Percentiles rank a stretch among this genome's conserved stretches.
Conservation (phyloP, 2,113 vertebrate species). For the Misgurnus anguillicaudatus region DNA sequence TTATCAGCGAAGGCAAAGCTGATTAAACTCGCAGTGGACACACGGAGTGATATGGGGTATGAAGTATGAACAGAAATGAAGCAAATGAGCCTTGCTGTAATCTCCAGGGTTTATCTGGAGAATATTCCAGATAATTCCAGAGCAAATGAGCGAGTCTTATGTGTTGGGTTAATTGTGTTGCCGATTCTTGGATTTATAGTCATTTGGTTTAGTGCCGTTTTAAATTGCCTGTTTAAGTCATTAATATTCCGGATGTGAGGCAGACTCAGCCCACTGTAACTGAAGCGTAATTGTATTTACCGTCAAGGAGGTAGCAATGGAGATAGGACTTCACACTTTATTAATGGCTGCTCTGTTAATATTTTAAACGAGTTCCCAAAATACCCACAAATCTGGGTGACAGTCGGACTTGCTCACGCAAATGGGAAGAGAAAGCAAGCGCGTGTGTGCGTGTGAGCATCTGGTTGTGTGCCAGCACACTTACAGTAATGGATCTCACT, state of each 20-base stretch:
- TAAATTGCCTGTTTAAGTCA: slow-evolving; percentile 53
- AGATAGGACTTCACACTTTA: slow-evolving; percentile 31
- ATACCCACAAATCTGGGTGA: slow-evolving; percentile 31
- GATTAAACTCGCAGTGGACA: slow-evolving; percentile 28
- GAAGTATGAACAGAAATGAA: slow-evolving; percentile 34
- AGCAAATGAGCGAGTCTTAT: slow-evolving; percentile 44
- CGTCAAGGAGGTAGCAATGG: slow-evolving; percentile 10
- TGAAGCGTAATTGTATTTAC: slow-evolving; percentile 47
- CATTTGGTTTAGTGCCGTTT: slow-evolving; percentile 47
- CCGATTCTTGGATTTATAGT: slow-evolving; percentile 51
- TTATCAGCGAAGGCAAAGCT: not conserved
- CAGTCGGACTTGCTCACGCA: not conserved
- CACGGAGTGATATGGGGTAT: slow-evolving; percentile 7
- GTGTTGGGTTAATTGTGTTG: slow-evolving; percentile 48
- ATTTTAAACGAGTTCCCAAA: slow-evolving; percentile 32
- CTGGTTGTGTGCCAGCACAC: slow-evolving; percentile 32
- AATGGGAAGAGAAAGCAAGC: slow-evolving; percentile 22
- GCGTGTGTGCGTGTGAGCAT: slow-evolving; percentile 10
- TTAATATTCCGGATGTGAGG: slow-evolving; percentile 53
- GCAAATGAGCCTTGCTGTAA: slow-evolving; percentile 42
- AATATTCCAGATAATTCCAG: slow-evolving; percentile 54
- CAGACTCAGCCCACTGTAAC: slow-evolving; percentile 40
- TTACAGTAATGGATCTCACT: slow-evolving; percentile 40
- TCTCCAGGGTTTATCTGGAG: slow-evolving; percentile 42
- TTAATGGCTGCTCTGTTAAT: slow-evolving; percentile 32